A percentile compares a stretch with the other conserved stretches of the same genome.
Evolutionary conservation across 2,888 invertebrate species (phyloP).

Genomic region (Oligia fasciuncula): DNA sequence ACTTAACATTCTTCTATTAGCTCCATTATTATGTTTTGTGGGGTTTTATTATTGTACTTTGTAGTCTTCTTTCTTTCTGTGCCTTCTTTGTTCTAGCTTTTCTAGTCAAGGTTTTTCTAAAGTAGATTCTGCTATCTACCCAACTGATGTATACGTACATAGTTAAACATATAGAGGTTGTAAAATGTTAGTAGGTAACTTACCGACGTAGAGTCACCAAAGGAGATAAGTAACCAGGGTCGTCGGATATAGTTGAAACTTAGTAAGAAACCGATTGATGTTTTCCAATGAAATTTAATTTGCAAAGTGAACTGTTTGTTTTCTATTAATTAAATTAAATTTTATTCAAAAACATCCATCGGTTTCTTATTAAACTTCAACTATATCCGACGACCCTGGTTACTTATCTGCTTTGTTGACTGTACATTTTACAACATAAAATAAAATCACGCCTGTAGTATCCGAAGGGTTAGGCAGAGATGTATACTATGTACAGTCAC

Average conservation of each 20-base stretch:
- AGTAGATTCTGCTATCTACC: neutral
- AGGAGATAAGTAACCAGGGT: too few relatives aligned
- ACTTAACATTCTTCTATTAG: conserved; percentile 30
- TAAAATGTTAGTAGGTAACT: neutral
- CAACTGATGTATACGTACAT: neutral
- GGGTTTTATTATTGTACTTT: conserved; percentile 14
- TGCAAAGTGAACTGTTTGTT: too few relatives aligned
- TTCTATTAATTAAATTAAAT: too few relatives aligned
- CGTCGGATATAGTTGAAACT: too few relatives aligned
- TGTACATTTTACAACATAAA: neutral
- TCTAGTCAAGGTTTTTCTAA: neutral
- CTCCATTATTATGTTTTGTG: conserved; percentile 26
- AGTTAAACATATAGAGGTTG: neutral
- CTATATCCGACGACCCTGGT: too few relatives aligned
- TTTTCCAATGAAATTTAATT: too few relatives aligned
- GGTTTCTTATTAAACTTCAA: too few relatives aligned
- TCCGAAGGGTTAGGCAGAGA: neutral
- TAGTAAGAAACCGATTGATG: too few relatives aligned
- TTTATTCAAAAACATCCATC: too few relatives aligned
- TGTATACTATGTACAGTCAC: neutral
- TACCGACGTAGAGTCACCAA: neutral
- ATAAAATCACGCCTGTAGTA: neutral
- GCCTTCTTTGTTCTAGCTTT: neutral
- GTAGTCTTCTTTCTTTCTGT: neutral
- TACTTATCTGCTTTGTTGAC: too few relatives aligned